A percentile compares a stretch with the other conserved stretches of the same genome.
phyloP scores from a whole-genome alignment of 2,113 vertebrate species.

The Cygnus buccinator region DNA sequence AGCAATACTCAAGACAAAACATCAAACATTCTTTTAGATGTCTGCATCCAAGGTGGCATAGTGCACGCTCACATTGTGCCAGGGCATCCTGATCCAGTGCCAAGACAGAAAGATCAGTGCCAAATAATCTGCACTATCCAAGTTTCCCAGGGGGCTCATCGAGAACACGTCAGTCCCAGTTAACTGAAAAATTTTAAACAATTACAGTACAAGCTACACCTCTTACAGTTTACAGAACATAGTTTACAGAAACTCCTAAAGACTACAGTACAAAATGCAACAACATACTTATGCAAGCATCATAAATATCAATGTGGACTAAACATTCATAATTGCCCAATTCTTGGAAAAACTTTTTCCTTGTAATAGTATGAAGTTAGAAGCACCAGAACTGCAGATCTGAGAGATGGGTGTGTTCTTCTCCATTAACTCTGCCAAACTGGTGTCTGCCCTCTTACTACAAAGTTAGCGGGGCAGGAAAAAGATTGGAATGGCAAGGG shows the following conservation, averaged over 20 bases:
- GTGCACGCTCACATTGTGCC: background rate
- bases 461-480: background rate
- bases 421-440: background rate
- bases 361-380: background rate
- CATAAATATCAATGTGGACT: conserved; percentile 8
- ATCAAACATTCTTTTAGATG: background rate
- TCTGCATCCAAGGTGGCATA: background rate
- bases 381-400: background rate
- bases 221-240: background rate
- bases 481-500: background rate
- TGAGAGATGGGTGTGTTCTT: background rate
- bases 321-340: conserved; percentile 14
- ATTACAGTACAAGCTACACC: background rate
- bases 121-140: conserved; percentile 1
- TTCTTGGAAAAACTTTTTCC: background rate
- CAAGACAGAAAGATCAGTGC: background rate
- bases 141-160: background rate
- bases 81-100: background rate
- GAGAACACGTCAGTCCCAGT: background rate
- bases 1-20: background rate
- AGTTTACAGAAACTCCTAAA: conserved; percentile 40
- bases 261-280: background rate
- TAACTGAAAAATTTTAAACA: background rate
- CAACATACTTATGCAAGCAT: background rate
- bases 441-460: background rate